Conservation (phyloP, 2,888 invertebrate species). For the Kryphioiulus occultus region DNA sequence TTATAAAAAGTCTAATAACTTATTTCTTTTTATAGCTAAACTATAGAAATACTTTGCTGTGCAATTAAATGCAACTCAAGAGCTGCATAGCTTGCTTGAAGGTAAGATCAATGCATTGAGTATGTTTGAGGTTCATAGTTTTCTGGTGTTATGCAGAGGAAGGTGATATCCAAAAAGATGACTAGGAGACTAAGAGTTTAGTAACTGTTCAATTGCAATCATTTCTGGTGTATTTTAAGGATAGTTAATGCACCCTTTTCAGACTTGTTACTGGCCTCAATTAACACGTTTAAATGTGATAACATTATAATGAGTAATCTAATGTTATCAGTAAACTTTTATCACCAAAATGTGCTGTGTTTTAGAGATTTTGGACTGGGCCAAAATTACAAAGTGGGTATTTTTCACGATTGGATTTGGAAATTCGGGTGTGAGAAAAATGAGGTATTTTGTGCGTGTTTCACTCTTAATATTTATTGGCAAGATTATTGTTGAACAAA, state of each 20-base stretch:
- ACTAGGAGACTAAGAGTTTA: not conserved
- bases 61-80: conserved; percentile 84
- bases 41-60: conserved; percentile 87
- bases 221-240: not conserved
- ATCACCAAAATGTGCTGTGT: not conserved
- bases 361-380: not conserved
- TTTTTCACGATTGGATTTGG: not conserved
- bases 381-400: not conserved
- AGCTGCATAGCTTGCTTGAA: conserved; percentile 80
- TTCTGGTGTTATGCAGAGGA: not conserved
- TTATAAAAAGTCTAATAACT: not conserved
- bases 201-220: not conserved
- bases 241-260: not conserved
- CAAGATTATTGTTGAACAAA: not conserved
- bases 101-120: conserved; percentile 64
- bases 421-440: not conserved
- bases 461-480: not conserved
- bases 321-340: not conserved
- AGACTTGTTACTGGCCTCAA: not conserved
- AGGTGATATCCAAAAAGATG: not conserved
- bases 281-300: not conserved
- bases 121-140: not conserved
- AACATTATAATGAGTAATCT: not conserved
- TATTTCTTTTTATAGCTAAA: conserved; percentile 69
- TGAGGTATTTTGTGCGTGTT: not conserved